Percentiles rank a stretch among this genome's conserved stretches.
Conservation (phyloP, 2,113 vertebrate genomes). For the Tragelaphus imberbis region DNA sequence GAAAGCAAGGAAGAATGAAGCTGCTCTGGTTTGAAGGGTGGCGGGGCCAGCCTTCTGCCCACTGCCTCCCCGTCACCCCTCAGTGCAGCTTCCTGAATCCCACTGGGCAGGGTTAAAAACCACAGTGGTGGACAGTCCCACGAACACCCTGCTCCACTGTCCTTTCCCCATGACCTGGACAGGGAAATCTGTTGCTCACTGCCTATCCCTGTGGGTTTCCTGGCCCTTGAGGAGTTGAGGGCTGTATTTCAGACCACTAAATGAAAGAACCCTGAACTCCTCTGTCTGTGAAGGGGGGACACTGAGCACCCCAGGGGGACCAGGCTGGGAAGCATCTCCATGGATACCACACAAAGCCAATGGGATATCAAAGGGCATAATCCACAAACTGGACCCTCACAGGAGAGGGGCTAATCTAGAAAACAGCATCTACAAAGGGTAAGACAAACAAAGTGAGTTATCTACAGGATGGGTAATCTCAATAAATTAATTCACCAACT, state of each 20-base stretch:
- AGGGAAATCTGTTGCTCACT: neutral
- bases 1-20: neutral
- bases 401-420: constrained; percentile 28
- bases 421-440: constrained; percentile 9
- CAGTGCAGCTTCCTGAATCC: neutral
- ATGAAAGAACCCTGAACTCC: neutral
- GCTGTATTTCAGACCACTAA: neutral
- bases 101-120: neutral
- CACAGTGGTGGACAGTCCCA: neutral
- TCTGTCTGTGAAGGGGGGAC: neutral
- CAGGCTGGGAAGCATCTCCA: neutral
- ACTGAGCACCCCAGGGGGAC: neutral
- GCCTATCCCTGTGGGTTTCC: neutral
- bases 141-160: rapidly evolving
- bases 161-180: neutral
- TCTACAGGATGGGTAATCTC: neutral
- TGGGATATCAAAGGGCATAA: constrained; percentile 26
- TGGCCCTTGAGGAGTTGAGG: neutral
- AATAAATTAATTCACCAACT: neutral
- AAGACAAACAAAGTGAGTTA: neutral
- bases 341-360: constrained; percentile 38
- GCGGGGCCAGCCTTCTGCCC: neutral
- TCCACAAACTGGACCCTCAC: neutral
- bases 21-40: neutral
- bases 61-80: neutral